A percentile compares a stretch with the other conserved stretches of the same genome.
phyloP scores from a whole-genome alignment of 2,888 invertebrate species.

The Thera obeliscata region DNA sequence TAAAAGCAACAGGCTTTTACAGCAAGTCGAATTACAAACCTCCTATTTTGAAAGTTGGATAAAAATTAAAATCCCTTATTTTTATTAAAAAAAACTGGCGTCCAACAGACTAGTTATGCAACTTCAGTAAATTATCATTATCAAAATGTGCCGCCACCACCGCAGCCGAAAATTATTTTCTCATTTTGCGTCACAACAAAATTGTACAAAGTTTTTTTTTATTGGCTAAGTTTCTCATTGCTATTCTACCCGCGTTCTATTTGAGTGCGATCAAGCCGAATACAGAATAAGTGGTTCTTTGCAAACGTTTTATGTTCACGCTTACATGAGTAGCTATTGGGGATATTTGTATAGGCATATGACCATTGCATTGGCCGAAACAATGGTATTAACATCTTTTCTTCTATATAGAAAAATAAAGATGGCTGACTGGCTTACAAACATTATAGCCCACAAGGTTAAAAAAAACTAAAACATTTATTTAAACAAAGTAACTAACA shows the following conservation, averaged over 20 bases:
- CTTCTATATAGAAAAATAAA: no score
- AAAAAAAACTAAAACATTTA: no score
- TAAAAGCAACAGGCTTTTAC: no score
- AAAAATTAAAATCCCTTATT: background rate
- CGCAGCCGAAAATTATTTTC: constrained; percentile 30
- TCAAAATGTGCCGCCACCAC: background rate
- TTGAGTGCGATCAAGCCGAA: constrained; percentile 9
- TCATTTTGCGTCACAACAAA: constrained; percentile 28
- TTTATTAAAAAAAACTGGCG: background rate
- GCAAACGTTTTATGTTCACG: background rate
- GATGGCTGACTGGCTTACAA: no score
- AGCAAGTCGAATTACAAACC: no score
- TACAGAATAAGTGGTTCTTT: background rate
- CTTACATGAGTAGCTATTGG: background rate
- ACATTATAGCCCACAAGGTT: no score
- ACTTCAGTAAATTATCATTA: constrained; percentile 1
- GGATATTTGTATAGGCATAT: background rate
- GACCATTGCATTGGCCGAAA: background rate
- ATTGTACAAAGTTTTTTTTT: constrained; percentile 24
- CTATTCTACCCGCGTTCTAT: constrained; percentile 19
- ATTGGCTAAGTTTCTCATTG: constrained; percentile 14
- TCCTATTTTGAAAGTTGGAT: no score
- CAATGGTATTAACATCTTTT: background rate
- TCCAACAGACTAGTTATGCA: background rate
- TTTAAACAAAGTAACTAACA: no score